Conservation (phyloP, 2,797 vertebrate species). For the Dermochelys coriacea region DNA sequence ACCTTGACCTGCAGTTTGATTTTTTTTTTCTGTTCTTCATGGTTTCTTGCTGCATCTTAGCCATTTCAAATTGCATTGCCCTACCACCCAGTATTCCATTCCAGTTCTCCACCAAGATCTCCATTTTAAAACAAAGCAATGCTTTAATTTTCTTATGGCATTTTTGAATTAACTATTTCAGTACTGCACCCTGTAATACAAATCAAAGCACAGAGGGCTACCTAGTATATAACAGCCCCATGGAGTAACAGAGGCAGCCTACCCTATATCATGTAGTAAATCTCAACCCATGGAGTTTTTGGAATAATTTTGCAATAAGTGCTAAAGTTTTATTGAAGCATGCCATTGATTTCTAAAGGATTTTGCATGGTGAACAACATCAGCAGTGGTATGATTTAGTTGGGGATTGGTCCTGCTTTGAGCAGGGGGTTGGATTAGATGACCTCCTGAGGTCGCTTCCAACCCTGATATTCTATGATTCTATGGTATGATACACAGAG, state of each 20-base stretch:
- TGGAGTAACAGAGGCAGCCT: constrained; percentile 66
- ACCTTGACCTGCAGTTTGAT: constrained; percentile 70
- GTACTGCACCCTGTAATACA: constrained; percentile 40
- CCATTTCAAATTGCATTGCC: constrained; percentile 55
- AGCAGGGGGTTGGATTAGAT: no score
- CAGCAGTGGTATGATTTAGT: rapidly evolving
- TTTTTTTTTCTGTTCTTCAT: constrained; percentile 60
- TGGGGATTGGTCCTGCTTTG: no score
- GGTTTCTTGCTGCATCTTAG: constrained; percentile 53
- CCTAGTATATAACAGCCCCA: constrained; percentile 70
- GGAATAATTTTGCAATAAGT: constrained; percentile 33
- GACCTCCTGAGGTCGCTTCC: no score
- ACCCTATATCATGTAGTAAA: constrained; percentile 62
- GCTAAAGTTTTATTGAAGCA: constrained; percentile 7
- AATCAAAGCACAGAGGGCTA: constrained; percentile 68
- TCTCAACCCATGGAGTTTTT: constrained; percentile 40
- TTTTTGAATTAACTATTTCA: constrained; percentile 48
- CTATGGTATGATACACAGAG: not conserved
- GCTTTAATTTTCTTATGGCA: constrained; percentile 44
- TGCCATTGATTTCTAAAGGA: not conserved
- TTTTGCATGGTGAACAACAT: not conserved
- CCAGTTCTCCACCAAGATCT: constrained; percentile 45
- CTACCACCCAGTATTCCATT: constrained; percentile 56
- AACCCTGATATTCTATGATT: no score
- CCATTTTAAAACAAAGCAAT: constrained; percentile 45